Base-by-base conservation (phyloP, 2,888 invertebrate species). In the Drosophila subquinaria region DNA sequence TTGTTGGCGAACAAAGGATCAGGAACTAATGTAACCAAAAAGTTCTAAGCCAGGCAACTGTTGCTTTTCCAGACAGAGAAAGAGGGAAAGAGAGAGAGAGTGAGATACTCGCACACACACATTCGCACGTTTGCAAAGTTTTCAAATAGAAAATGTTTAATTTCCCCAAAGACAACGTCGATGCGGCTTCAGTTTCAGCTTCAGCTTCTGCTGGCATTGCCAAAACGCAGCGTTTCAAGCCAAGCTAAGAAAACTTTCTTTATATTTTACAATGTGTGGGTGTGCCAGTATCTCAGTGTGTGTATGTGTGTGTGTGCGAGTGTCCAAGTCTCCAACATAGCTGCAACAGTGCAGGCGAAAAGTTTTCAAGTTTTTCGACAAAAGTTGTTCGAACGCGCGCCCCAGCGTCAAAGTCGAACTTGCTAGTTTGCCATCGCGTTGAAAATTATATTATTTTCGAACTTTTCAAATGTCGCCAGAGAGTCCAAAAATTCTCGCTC, bases 121-220 rank as follows among this genome's bases (percentile, higher is more conserved):
- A 68, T 64, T 69, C 63, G 55, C 66, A 70, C 64, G 63, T 60
- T 63, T 61, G 61, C 38, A 89, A 86, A 86, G 78, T 88, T 85
- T 86, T 88, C 78, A 85, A 88, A 89, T 87, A 87, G 85, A 91
- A 90, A 90, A 87, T 91, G 89, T 90, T 90, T 90, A 91, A 90
- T 90, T 90, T 90, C 90, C 90, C 91, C 76, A 87, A 82, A 91
- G 90, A 88, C 87, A 74, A 72, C 77, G 77, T 57, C 70, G 78
- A 77, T 74, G 80, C 86, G 69, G 81, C 72, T 67, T 27, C 27
- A 5, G 5, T 5, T 27, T 27, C 23, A 23, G 23, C 23, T 23
- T 23, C 27, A 27, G 66, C 62, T 56, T 50, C 61, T 55, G 43
- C 47, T 52, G 40, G 40, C 50, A 51, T 61, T 71, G 60, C 62